Conservation (phyloP, 2,888 invertebrate species). For the Lamellibrachia satsuma region DNA sequence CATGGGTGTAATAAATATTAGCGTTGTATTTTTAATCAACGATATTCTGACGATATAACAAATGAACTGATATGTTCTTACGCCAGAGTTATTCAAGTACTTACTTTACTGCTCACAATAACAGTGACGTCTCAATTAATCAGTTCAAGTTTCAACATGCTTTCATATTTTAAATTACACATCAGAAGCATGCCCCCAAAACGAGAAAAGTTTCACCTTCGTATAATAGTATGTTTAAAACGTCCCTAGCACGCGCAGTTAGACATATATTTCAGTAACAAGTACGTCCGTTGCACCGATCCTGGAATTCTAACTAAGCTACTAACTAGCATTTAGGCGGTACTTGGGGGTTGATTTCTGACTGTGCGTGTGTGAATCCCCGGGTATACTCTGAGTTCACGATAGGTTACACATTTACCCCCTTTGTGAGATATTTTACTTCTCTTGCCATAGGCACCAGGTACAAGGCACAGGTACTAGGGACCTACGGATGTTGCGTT, state of each 20-base stretch:
- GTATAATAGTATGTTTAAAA: not conserved
- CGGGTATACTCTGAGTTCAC: not conserved
- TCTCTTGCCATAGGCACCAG: too few species aligned
- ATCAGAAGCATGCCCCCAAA: not conserved
- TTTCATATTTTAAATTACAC: not conserved
- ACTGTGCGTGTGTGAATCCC: not conserved
- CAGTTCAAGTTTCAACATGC: not conserved
- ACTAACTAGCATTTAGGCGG: not conserved
- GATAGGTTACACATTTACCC: too few species aligned
- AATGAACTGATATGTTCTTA: too few species aligned
- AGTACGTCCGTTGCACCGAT: not conserved
- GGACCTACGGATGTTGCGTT: too few species aligned
- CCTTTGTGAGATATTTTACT: too few species aligned
- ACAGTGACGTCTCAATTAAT: not conserved
- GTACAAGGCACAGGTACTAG: too few species aligned
- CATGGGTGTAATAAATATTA: too few species aligned
- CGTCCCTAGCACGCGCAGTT: too few species aligned
- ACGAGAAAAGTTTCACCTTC: not conserved
- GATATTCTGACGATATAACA: too few species aligned
- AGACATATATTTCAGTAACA: too few species aligned
- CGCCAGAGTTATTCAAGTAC: too few species aligned
- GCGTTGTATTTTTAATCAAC: too few species aligned
- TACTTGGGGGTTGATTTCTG: not conserved
- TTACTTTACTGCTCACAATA: not conserved
- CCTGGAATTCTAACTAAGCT: not conserved